Evolutionary conservation across 35 echinoderm and acorn worm species (phyloP), one percentile per base, ranked within the genome.

Genomic region (Ophioderma brevispina): DNA sequence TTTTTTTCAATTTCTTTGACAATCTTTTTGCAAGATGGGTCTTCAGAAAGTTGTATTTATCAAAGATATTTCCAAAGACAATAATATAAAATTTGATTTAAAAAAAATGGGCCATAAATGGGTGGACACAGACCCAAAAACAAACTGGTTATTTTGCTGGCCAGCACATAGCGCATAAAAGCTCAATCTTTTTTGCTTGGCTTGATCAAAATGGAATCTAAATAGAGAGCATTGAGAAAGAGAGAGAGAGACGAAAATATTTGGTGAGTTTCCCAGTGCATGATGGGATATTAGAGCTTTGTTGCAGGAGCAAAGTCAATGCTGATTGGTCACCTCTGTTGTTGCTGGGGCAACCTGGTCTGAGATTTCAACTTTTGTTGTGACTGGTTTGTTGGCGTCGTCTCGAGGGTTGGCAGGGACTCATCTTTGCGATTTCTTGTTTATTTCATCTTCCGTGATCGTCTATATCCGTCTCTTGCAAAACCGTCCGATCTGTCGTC

Each of bases 61-160:
- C n/a, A 13, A 70, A 70, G 3, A 25, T 70, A 25, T 6, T 70
- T 13, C 10, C 10, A 70, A 70, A 70, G 10, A 13, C n/a, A 4
- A 25, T 8, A 70, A 25, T 70, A 25, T 70, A 25, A 52, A 8
- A 8, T 21, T 11, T 52, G 15, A 70, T 70, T 25, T 18, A 25
- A 15, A 2, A 18, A 70, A 8, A 70, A 30, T 4, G 23, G 2
- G n/a, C 28, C n/a, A 15, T 25, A 70, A 30, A 3, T 15, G n/a
- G 1, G 10, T 25, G 59, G 59, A 70, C 59, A 70, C n/a, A 70
- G 28, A 70, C 17, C 15, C 59, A 18, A 8, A 70, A 8, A 70
- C 59, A 70, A 70, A 70, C 59, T 70, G 59, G 59, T 70, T 70
- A 70, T 70, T 70, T 70, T 70, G 59, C 59, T 70, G 59, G 59